Evolutionary conservation across 2,888 invertebrate genomes (phyloP), one percentile per base, ranked within the genome.

Genomic region (Helleia helle): DNA sequence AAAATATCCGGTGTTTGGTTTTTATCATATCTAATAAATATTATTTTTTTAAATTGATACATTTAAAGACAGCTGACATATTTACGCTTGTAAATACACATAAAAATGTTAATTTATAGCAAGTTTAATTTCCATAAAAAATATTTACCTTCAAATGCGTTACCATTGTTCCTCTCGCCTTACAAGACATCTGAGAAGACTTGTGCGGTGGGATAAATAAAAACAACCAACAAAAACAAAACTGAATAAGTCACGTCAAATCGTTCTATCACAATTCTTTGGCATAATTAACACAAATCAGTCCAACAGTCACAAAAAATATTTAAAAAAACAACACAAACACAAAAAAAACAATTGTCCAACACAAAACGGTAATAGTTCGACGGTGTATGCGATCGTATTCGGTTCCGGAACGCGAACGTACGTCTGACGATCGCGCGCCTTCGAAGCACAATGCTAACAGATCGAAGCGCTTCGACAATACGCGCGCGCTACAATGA

Each of bases 401-500:
- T 62, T 62, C 55, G 56, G 54, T 61, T 58, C 52, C 38, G 51
- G 56, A 56, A 60, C 69, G 68, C 59, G 47, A 58, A 52, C 34
- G 56, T 66, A 75, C 83, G 83, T 73, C 76, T 61, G 57, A 40
- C 56, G 46, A 50, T 46, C 66, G 59, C 72, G 77, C 73, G 65
- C 61, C 58, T 59, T 62, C 66, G 66, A 67, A 68, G 79, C 81
- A 84, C 84, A 84, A 84, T 84, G 83, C 81, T 74, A 62, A 68
- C 77, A 83, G 83, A 83, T 83, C 83, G 84, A 84, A 83, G 75
- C 71, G 66, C 54, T 62, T 69, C 76, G 74, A 83, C 83, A 83
- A 83, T 83, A 80, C 81, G 81, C 79, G 81, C 81, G 79, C 77
- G 76, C 77, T 77, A 83, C 83, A 83, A 84, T 81, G 72, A 73